A percentile compares a stretch with the other conserved stretches of the same genome.
Evolutionary conservation across 2,113 vertebrate species (phyloP).

Genomic region (Origma solitaria): DNA sequence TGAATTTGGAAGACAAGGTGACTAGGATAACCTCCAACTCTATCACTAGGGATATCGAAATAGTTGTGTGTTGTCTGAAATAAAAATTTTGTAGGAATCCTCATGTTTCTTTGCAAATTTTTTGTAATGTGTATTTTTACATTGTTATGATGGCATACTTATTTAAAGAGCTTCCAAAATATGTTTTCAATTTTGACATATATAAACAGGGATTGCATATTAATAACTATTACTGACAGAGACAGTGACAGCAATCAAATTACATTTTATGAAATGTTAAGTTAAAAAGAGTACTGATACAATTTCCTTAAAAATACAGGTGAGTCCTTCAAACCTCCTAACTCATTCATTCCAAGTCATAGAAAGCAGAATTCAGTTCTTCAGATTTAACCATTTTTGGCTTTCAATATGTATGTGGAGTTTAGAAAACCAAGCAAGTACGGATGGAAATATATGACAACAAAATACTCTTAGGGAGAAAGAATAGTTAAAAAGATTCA

Average conservation of each 20-base stretch:
- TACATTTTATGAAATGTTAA: background rate
- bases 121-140: background rate
- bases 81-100: background rate
- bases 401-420: background rate
- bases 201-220: background rate
- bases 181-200: background rate
- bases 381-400: background rate
- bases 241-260: background rate
- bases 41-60: background rate
- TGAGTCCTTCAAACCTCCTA: background rate
- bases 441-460: background rate
- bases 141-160: background rate
- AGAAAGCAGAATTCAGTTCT: background rate
- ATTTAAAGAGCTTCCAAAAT: background rate
- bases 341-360: background rate
- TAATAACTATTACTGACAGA: background rate
- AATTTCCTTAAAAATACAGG: background rate
- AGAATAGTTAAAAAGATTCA: background rate
- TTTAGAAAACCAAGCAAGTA: background rate
- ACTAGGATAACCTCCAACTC: background rate
- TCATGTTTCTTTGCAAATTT: background rate
- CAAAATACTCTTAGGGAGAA: background rate
- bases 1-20: background rate
- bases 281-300: background rate
- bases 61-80: background rate